Conservation (phyloP, 2,797 vertebrate genomes). For the Sphaeramia orbicularis region DNA sequence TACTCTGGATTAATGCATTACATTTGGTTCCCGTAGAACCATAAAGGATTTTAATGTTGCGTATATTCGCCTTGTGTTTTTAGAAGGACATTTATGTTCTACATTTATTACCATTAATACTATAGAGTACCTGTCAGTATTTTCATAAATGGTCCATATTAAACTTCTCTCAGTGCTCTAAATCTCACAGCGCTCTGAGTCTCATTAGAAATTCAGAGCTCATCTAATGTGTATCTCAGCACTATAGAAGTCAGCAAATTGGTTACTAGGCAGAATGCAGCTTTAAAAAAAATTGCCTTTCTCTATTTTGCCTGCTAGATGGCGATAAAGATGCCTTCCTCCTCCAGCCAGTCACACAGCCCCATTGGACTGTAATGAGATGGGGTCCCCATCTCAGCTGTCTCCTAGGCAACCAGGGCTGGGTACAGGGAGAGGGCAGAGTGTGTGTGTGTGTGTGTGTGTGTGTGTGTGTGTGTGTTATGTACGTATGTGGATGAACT, state of each 20-base stretch:
- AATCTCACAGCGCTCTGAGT: constrained; percentile 3
- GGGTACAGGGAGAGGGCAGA: constrained; percentile 78
- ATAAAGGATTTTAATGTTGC: no score
- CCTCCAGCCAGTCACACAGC: constrained; percentile 58
- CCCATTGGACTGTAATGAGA: constrained; percentile 67
- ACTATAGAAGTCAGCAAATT: constrained; percentile 73
- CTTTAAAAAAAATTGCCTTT: constrained; percentile 5
- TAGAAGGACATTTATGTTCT: neutral
- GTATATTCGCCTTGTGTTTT: no score
- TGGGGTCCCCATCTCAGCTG: constrained; percentile 77
- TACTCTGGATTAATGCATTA: no score
- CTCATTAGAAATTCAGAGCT: constrained; percentile 57
- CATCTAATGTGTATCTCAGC: constrained; percentile 34
- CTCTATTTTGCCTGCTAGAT: constrained; percentile 60
- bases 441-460: constrained; percentile 41
- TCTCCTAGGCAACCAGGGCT: constrained; percentile 81
- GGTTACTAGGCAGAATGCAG: constrained; percentile 80
- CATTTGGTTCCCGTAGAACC: no score
- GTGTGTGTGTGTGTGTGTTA: constrained; percentile 23
- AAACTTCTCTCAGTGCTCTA: constrained; percentile 33
- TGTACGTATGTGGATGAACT: constrained; percentile 39
- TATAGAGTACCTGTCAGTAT: neutral
- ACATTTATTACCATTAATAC: neutral
- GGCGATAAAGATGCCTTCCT: constrained; percentile 51
- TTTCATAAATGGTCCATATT: constrained; percentile 16